Evolutionary conservation across 2,888 invertebrate genomes (phyloP), one percentile per base, ranked within the genome.

Genomic region (Melolontha melolontha): DNA sequence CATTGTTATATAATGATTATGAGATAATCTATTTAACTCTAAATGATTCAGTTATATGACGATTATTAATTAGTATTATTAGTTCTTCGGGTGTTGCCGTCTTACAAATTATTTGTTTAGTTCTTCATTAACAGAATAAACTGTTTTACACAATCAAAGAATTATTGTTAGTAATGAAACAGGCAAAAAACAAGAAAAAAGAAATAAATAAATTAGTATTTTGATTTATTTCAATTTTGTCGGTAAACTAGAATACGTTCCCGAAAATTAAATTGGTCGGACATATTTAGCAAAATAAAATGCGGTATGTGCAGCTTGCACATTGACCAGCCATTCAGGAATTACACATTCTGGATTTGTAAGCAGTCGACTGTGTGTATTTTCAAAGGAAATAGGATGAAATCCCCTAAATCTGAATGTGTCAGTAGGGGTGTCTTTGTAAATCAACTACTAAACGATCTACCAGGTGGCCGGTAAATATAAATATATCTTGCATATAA

Each of bases 301-400:
- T 63, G 50, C 44, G 67, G 42, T 47, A 14, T 11, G 42, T 71
- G 70, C 70, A 72, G 72, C 75, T 74, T 77, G 75, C 76, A 76
- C 74, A 76, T 75, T 77, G 75, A 71, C 75, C 76, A 75, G 41
- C 11, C 57, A 42, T 75, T 74, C 72, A 72, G 72, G 71, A 77
- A 76, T 75, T 75, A 71, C 73, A 71, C 73, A 75, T 74, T 75
- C 68, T 62, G 27, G 73, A 71, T 74, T 72, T 70, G 73, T 69
- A 70, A 70, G 66, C 73, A 73, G 68, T 71, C 71, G 70, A 73
- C 71, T 69, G 73, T 72, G 64, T 67, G 59, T 55, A 67, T 62
- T 73, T 72, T 73, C 75, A 75, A 74, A 75, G 75, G 73, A 73
- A 73, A 70, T 66, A 67, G 69, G 71, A 71, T 69, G 50, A 72